phyloP scores from a whole-genome alignment of 2,797 vertebrate species.

The Apodemus agrarius region DNA sequence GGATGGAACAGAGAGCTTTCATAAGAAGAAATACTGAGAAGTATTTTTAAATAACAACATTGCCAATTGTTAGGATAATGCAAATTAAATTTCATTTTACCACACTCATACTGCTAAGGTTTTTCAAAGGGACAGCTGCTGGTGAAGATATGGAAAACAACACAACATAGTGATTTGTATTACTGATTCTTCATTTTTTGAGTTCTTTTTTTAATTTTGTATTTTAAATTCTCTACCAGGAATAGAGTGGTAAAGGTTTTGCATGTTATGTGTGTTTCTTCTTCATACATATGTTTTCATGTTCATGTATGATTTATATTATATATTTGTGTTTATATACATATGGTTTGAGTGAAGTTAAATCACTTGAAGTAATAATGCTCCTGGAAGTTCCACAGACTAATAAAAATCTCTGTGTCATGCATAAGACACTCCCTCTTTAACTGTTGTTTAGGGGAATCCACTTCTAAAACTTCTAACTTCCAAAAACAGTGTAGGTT shows the following conservation, averaged over 20 bases:
- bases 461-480: not conserved
- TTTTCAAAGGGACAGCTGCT: not conserved
- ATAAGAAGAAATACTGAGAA: not conserved
- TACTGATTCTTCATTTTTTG: not conserved
- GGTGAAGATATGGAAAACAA: too few relatives aligned
- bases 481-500: not conserved
- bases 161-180: too few relatives aligned
- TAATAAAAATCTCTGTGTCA: not conserved
- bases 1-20: not conserved
- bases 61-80: not conserved
- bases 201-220: not conserved
- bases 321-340: not conserved
- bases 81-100: not conserved
- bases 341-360: not conserved
- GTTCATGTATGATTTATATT: not conserved
- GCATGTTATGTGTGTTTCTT: not conserved
- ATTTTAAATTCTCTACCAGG: not conserved
- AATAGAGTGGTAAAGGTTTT: not conserved
- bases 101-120: not conserved
- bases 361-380: not conserved
- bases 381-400: not conserved
- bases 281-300: not conserved
- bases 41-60: not conserved
- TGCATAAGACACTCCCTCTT: not conserved
- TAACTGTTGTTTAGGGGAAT: not conserved